Conservation (phyloP, 2,113 vertebrate genomes). For the Mandrillus leucophaeus region DNA sequence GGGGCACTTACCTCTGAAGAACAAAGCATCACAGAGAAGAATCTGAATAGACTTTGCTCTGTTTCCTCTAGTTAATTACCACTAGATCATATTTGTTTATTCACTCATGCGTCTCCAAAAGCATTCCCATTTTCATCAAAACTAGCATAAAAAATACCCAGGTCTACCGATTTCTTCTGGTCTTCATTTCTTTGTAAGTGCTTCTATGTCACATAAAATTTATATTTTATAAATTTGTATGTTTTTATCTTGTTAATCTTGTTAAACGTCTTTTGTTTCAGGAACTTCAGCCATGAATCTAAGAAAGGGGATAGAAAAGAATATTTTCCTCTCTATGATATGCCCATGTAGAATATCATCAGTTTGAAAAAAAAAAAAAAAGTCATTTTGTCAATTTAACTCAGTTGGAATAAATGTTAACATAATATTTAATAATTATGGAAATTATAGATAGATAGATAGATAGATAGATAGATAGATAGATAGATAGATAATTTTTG, state of each 20-base stretch:
- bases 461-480: no score
- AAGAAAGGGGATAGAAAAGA: not conserved
- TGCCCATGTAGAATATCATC: not conserved
- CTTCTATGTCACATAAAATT: not conserved
- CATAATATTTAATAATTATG: not conserved
- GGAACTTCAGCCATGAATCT: not conserved
- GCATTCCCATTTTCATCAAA: not conserved
- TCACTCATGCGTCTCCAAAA: no score
- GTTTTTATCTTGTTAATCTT: not conserved
- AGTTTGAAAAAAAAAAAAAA: not conserved
- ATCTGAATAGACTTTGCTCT: no score
- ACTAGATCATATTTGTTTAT: not conserved
- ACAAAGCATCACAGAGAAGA: no score
- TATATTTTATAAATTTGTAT: not conserved
- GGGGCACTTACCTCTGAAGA: not conserved
- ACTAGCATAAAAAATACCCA: not conserved
- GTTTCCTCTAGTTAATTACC: not conserved
- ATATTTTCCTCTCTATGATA: not conserved
- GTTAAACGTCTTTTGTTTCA: not conserved
- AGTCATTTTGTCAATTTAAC: not conserved
- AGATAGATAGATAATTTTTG: no score
- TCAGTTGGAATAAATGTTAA: slow-evolving; percentile 2
- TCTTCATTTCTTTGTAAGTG: not conserved
- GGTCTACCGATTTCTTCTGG: not conserved
- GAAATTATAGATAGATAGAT: not conserved